Evolutionary conservation across 2,888 invertebrate species (phyloP).

Genomic region (Morpho deidamia): DNA sequence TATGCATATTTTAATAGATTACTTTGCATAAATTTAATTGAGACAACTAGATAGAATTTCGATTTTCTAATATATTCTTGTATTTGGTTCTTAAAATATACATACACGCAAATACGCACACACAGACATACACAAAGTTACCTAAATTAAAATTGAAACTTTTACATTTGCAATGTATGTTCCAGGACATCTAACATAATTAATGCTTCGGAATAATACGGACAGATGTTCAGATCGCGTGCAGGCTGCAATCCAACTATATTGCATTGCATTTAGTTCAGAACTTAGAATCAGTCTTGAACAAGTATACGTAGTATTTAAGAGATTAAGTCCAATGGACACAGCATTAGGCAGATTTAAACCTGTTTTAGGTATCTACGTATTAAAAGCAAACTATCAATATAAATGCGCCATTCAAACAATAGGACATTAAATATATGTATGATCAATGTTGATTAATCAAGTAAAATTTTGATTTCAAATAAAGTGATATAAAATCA

Average conservation of each 20-base stretch:
- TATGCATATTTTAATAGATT: too few species aligned
- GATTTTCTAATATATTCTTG: too few species aligned
- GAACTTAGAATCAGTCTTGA: constrained; percentile 21
- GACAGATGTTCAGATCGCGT: constrained; percentile 52
- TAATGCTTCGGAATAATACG: constrained; percentile 27
- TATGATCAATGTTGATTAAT: constrained; percentile 56
- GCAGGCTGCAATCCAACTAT: constrained; percentile 32
- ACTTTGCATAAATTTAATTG: too few species aligned
- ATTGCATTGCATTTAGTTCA: constrained; percentile 32
- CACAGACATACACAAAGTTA: too few species aligned
- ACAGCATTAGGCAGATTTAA: constrained; percentile 12
- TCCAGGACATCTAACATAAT: constrained; percentile 6
- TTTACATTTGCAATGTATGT: neutral
- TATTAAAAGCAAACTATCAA: constrained; percentile 2
- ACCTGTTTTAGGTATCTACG: constrained; percentile 17
- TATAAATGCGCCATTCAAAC: constrained; percentile 27
- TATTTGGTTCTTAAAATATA: too few species aligned
- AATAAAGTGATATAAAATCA: too few species aligned
- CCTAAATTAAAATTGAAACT: too few species aligned
- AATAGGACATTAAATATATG: constrained; percentile 35
- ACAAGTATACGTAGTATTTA: constrained; percentile 21
- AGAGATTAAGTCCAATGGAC: constrained; percentile 25
- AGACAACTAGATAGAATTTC: too few species aligned
- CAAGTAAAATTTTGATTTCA: constrained; percentile 55
- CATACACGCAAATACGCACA: too few species aligned